Conservation (phyloP, 1,140 invertebrate species). For the Amyelois transitella region DNA sequence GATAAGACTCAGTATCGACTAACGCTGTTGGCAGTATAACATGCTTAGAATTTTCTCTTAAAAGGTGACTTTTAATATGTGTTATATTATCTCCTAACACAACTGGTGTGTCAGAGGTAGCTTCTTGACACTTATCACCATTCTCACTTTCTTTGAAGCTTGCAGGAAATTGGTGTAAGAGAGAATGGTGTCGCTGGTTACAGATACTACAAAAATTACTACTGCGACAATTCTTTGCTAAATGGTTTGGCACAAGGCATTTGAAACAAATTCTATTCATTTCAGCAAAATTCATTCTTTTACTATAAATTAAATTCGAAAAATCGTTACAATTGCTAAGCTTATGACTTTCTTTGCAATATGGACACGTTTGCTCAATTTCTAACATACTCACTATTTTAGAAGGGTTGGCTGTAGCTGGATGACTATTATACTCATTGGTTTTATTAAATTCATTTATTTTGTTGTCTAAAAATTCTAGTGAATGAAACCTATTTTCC, state of each 20-base stretch:
- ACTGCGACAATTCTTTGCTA: not conserved
- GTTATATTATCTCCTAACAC: no score
- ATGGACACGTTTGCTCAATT: not conserved
- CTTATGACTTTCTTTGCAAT: conserved; percentile 1
- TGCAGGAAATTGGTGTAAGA: no score
- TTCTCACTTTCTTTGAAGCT: no score
- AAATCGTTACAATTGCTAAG: conserved; percentile 2
- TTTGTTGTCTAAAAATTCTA: conserved; percentile 4
- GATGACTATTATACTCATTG: not conserved
- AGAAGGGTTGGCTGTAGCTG: no score
- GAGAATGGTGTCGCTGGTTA: conserved; percentile 3
- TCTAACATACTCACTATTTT: no score
- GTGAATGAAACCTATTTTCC: not conserved
- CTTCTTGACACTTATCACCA: no score
- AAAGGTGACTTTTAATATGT: no score
- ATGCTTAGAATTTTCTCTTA: no score
- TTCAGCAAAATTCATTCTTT: conserved; percentile 2
- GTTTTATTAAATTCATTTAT: not conserved
- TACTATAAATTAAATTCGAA: not conserved
- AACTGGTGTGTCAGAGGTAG: no score
- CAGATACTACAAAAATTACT: not conserved
- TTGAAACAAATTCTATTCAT: conserved; percentile 3
- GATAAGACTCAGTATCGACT: no score
- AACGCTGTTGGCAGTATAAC: no score
- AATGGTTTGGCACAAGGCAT: conserved; percentile 1